These are phyloP conservation scores for Gobio gobio DNA, from an alignment of 2,113 vertebrate genomes.

Conservation along the genomic window DNA sequence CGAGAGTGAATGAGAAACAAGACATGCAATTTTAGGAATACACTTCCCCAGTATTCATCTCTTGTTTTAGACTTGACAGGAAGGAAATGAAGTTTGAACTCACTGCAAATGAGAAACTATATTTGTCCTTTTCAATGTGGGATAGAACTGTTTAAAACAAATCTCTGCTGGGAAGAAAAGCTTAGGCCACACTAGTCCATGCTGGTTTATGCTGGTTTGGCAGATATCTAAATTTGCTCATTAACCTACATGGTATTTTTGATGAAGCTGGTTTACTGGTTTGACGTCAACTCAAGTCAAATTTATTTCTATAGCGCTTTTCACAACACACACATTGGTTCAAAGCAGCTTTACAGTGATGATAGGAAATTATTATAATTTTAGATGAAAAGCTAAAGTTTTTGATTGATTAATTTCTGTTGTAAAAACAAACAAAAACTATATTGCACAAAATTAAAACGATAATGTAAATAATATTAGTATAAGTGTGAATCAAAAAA, in stretches of 20 bases:
- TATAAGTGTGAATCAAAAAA: no score
- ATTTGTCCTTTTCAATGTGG: neutral
- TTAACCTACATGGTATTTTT: neutral
- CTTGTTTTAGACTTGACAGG: constrained; percentile 1
- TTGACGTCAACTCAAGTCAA: neutral
- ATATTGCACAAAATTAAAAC: no score
- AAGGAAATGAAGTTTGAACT: constrained; percentile 12
- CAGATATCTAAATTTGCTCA: neutral
- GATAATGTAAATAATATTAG: no score
- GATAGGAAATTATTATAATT: no score
- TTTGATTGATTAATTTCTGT: no score
- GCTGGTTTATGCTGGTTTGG: neutral
- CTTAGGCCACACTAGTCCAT: neutral
- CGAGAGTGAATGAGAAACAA: constrained; percentile 33
- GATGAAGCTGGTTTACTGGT: neutral
- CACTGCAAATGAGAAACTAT: neutral
- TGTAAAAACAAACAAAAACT: no score
- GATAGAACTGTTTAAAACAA: constrained; percentile 3
- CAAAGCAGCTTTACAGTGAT: no score
- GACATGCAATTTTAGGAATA: neutral
- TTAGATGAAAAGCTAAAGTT: no score
- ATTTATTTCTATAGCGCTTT: no score
- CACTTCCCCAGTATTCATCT: constrained; percentile 3
- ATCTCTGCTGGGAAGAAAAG: neutral
- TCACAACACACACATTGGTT: no score